phyloP scores from a whole-genome alignment of 2,888 invertebrate species.

The Drosophila maculinotata region DNA sequence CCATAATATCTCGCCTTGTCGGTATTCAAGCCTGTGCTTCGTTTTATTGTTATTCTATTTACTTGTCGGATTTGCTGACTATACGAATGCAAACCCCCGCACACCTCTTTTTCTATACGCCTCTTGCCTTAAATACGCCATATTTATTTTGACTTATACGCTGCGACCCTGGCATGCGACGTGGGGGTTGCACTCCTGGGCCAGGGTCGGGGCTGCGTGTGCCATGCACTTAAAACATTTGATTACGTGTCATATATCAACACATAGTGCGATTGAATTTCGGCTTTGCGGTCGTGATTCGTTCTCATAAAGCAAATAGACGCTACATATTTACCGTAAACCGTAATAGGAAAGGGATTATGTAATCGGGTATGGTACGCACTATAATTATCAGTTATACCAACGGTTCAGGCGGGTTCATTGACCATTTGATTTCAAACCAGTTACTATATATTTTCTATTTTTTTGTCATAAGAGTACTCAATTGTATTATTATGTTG shows the following conservation, averaged over 20 bases:
- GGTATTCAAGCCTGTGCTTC: conserved; percentile 67
- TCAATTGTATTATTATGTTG: background rate
- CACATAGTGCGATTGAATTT: conserved; percentile 73
- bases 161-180: background rate
- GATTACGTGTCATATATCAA: conserved; percentile 80
- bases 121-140: conserved; percentile 50
- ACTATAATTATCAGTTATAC: background rate
- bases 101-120: conserved; percentile 24
- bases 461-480: background rate
- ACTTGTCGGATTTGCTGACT: conserved; percentile 75
- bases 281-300: conserved; percentile 48
- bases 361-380: conserved; percentile 3
- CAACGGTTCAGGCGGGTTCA: background rate
- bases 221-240: conserved; percentile 75
- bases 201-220: conserved; percentile 62
- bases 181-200: conserved; percentile 19
- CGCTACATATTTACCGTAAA: background rate
- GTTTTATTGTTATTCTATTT: conserved; percentile 81
- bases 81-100: conserved; percentile 4
- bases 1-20: conserved; percentile 77
- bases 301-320: conserved; percentile 25
- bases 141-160: conserved; percentile 56
- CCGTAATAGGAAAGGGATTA: conserved; percentile 1
- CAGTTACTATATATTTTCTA: too few relatives aligned
- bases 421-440: background rate